Evolutionary conservation across 2,888 invertebrate genomes (phyloP).

Genomic region (Cotesia congregata): DNA sequence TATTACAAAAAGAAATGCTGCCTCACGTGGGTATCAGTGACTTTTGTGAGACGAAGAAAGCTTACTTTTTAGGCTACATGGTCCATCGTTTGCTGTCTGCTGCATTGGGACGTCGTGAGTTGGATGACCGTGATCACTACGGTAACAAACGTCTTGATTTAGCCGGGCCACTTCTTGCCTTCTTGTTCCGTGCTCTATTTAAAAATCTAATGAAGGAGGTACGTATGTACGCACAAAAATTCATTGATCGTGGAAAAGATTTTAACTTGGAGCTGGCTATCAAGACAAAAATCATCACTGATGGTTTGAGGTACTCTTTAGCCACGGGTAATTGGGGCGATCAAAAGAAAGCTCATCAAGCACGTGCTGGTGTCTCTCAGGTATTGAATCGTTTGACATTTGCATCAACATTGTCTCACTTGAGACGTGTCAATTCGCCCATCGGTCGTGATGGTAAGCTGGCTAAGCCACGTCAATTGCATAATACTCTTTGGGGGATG

Average conservation of each 20-base stretch:
- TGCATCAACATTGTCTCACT: slow-evolving; percentile 98
- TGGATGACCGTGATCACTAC: slow-evolving; percentile 99
- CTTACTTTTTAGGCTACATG: slow-evolving; percentile 99
- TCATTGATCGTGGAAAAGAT: slow-evolving; percentile 98
- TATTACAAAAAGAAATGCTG: slow-evolving; percentile 99
- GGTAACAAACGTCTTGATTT: slow-evolving; percentile 98
- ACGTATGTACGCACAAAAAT: slow-evolving; percentile 98
- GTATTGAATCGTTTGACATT: slow-evolving; percentile 98
- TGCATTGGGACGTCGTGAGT: slow-evolving; percentile 93
- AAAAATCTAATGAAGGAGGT: slow-evolving; percentile 98
- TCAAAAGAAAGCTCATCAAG: slow-evolving; percentile 99
- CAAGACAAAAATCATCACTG: slow-evolving; percentile 97
- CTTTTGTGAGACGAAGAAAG: slow-evolving; percentile 99
- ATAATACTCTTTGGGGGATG: slow-evolving; percentile 99
- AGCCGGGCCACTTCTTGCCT: slow-evolving; percentile 96
- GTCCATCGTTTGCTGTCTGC: slow-evolving; percentile 96
- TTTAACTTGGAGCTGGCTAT: slow-evolving; percentile 97
- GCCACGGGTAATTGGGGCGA: slow-evolving; percentile 99
- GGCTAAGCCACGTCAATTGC: slow-evolving; percentile 98
- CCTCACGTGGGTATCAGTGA: slow-evolving; percentile 99
- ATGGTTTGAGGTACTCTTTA: slow-evolving; percentile 96
- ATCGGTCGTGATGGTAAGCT: slow-evolving; percentile 99
- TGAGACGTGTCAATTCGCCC: slow-evolving; percentile 97
- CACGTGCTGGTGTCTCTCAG: slow-evolving; percentile 94
- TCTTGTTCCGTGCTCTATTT: slow-evolving; percentile 96